Base-by-base conservation (phyloP, 2,797 vertebrate genomes). In the Diglossa cyanea region DNA sequence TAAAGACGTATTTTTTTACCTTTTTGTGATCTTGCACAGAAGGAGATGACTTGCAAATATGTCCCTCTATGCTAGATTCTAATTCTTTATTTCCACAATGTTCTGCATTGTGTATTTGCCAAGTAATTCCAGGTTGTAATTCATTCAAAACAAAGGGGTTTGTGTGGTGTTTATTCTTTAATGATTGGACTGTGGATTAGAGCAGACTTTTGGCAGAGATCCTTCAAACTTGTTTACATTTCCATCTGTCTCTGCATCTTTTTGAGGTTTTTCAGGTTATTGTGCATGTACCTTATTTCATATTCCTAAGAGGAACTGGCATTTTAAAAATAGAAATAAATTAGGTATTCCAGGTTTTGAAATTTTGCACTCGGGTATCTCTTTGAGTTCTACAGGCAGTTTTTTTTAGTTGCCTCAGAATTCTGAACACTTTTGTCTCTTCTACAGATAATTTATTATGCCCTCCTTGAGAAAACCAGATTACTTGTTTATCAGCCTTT, bases 361-460 rank as follows among this genome's bases (percentile, higher is more conserved):
- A 96, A 96, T 95, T 96, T 94, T 95, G 81, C 87, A 93, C 93
- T 96, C 95, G 90, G 55, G 84, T 95, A 78, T 90, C 97, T 89
- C 91, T 97, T 87, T 63, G 89, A 86, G 67, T 91, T 93, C 93
- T 94, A 95, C 93, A 95, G 83, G 79, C 92, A 96, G 91, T 39
- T 92, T 95, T 95, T 97, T 97, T 96, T 87, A 91, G 88, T 79
- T 94, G 85, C 57, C 89, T 97, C 74, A 95, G 75, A 93, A 96
- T 97, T 96, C 96, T 89, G 96, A 97, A 95, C 92, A 95, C 94
- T 96, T 96, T 96, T 95, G 93, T 97, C 97, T 97, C 94, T 95
- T 97, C 93, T 91, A 90, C 82, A 91, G 93, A 83, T 97, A 96
- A 97, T 97, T 98, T 98, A 98, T 97, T 97, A 97, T 94, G 67